Evolutionary conservation across 2,888 invertebrate genomes (phyloP).

Genomic region (Diplazon laetatorius): DNA sequence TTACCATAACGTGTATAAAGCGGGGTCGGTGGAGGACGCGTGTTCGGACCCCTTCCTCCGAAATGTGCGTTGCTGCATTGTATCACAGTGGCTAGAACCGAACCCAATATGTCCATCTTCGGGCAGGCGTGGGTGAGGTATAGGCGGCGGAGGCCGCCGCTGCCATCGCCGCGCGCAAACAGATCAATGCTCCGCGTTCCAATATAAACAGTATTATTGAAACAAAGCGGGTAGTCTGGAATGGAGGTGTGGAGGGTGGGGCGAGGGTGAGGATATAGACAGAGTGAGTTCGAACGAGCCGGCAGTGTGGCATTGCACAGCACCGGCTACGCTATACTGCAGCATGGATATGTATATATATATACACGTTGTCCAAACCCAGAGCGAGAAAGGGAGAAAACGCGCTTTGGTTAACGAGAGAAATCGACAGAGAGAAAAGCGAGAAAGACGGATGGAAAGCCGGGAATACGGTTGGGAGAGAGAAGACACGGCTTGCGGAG

Average conservation of each 20-base stretch:
- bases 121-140: constrained; percentile 71
- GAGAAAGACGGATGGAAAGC: constrained; percentile 32
- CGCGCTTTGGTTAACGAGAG: constrained; percentile 57
- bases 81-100: constrained; percentile 24
- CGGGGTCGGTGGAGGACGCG: constrained; percentile 36
- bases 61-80: constrained; percentile 51
- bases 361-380: constrained; percentile 28
- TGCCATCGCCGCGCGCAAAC: constrained; percentile 80
- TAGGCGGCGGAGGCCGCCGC: constrained; percentile 57
- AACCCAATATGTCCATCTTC: constrained; percentile 81
- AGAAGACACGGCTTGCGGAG: constrained; percentile 65
- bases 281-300: constrained; percentile 61
- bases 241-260: constrained; percentile 73
- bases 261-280: constrained; percentile 59
- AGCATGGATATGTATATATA: constrained; percentile 19
- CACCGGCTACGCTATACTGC: constrained; percentile 53
- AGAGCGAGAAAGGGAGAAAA: constrained; percentile 57
- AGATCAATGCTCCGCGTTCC: constrained; percentile 82
- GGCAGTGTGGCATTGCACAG: constrained; percentile 52
- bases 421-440: constrained; percentile 54
- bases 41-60: constrained; percentile 43
- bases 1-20: constrained; percentile 31
- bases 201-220: constrained; percentile 83
- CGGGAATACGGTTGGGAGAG: constrained; percentile 44
- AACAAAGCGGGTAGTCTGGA: constrained; percentile 80